These are phyloP conservation scores for Pogonomyrmex californicus DNA, from an alignment of 1,140 invertebrate genomes.

Conservation along the genomic window DNA sequence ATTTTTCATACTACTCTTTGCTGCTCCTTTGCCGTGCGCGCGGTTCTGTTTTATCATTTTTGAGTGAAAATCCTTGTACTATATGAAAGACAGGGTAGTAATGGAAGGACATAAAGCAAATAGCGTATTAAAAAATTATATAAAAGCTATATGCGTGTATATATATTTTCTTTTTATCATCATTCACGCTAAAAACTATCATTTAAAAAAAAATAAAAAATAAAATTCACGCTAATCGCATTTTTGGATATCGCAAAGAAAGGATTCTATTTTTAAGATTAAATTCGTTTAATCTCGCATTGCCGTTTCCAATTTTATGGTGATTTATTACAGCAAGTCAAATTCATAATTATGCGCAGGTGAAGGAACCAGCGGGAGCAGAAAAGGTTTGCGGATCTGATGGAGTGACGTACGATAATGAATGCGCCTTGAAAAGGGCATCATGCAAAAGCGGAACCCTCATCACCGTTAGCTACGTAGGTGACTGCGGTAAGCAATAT, in stretches of 20 bases:
- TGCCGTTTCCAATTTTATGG: too few relatives aligned
- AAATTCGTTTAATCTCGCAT: background rate
- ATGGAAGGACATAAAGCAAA: background rate
- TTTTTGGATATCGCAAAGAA: background rate
- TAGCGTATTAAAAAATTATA: background rate
- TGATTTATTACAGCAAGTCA: background rate
- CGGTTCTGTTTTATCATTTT: background rate
- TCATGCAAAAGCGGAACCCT: conserved; percentile 90
- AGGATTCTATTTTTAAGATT: background rate
- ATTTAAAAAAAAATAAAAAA: too few relatives aligned
- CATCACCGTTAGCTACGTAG: conserved; percentile 91
- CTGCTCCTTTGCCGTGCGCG: background rate
- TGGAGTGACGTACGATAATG: conserved; percentile 91
- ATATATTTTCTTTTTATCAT: background rate
- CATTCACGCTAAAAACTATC: too few relatives aligned
- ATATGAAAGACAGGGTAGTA: background rate
- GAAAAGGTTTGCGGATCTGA: conserved; percentile 92
- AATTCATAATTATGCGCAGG: conserved; percentile 78
- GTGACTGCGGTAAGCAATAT: conserved; percentile 93
- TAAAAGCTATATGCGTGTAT: background rate
- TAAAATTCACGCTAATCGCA: too few relatives aligned
- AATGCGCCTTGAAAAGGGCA: conserved; percentile 90
- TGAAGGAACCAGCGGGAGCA: conserved; percentile 77
- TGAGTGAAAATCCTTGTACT: background rate
- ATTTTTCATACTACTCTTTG: background rate